Base-by-base conservation (phyloP, 2,888 invertebrate species). In the Lymantria dispar region DNA sequence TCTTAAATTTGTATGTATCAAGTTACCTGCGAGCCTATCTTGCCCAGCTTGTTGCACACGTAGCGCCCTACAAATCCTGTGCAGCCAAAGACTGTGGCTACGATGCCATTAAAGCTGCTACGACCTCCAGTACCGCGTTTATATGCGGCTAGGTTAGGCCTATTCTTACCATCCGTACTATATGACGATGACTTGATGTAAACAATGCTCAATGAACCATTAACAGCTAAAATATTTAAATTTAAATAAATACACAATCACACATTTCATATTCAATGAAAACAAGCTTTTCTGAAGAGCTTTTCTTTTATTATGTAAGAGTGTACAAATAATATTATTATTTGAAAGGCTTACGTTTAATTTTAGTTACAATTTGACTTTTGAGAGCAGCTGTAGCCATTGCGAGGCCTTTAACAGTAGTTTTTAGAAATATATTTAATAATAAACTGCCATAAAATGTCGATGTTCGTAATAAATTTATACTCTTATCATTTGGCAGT, bases 81-180 rank as follows among this genome's bases (percentile, higher is more conserved):
- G 50, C 94, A 94, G 47, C 99, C 99, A 82, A 99, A 99, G 0
- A 99, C 96, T n/a, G 99, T 99, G n/a, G 97, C 98, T 1, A 99
- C 98, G 49, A 97, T 93, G 0, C 99, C 99, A 87, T 96, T 99
- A 83, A 99, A 99, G 75, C 98, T 99, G 65, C 96, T 96, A 36
- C 99, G 94, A 13, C 99, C 99, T 11, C 97, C 98, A 14, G 97
- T 96, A 30, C 97, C 98, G 60, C 95, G 92, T 80, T 95, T 96
- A 76, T 96, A 92, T 0, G 94, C 87, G 8, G 95, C 92, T 48
- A 94, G 75, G 83, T 95, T 95, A 56, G 92, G 92, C 46, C 81
- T 29, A 12, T 5, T 52, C 44, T 47, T 91, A 1, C 75, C 72
- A 56, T 93, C 93, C 0, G 92, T 87, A 68, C 93, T 92, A 70